These are phyloP conservation scores for Ichneumoninae sp. DNA, from an alignment of 2,888 invertebrate genomes.

Conservation along the genomic window DNA sequence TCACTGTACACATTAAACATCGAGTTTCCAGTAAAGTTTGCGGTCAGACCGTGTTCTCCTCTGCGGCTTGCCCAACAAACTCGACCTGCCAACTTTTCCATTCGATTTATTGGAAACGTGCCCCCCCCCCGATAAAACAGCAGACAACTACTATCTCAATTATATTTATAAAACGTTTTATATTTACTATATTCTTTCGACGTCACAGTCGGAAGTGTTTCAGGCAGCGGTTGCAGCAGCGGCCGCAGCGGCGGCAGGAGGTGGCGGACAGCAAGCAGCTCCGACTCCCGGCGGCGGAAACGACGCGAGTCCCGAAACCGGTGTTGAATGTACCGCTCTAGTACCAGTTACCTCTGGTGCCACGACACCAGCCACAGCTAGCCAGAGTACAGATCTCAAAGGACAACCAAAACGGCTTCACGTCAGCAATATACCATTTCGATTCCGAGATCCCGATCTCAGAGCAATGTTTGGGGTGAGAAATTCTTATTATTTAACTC, in stretches of 20 bases:
- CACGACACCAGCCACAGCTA: conserved; percentile 85
- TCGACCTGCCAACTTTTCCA: conserved; percentile 36
- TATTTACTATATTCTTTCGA: conserved; percentile 37
- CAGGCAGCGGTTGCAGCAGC: conserved; percentile 85
- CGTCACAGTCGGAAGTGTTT: conserved; percentile 86
- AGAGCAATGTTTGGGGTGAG: conserved; percentile 99
- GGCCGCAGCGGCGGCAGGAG: conserved; percentile 84
- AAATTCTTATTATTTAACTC: conserved; percentile 71
- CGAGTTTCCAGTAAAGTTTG: background rate
- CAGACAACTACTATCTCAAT: conserved; percentile 2
- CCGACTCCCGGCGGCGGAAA: conserved; percentile 78
- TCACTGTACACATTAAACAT: background rate
- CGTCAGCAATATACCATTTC: conserved; percentile 99
- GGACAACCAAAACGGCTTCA: conserved; percentile 97
- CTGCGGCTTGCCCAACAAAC: conserved; percentile 20
- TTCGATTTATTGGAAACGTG: conserved; percentile 47
- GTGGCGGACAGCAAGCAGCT: conserved; percentile 83
- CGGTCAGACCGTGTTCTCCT: conserved; percentile 34
- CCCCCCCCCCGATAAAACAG: conserved; percentile 36
- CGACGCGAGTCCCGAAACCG: conserved; percentile 79
- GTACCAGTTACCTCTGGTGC: conserved; percentile 84
- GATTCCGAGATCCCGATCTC: conserved; percentile 99
- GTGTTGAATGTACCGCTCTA: conserved; percentile 85
- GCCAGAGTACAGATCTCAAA: conserved; percentile 87
- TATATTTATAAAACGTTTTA: conserved; percentile 9